Evolutionary conservation across 2,113 vertebrate species (phyloP), one percentile per base, ranked within the genome.

Genomic region (Puffinus mauretanicus): DNA sequence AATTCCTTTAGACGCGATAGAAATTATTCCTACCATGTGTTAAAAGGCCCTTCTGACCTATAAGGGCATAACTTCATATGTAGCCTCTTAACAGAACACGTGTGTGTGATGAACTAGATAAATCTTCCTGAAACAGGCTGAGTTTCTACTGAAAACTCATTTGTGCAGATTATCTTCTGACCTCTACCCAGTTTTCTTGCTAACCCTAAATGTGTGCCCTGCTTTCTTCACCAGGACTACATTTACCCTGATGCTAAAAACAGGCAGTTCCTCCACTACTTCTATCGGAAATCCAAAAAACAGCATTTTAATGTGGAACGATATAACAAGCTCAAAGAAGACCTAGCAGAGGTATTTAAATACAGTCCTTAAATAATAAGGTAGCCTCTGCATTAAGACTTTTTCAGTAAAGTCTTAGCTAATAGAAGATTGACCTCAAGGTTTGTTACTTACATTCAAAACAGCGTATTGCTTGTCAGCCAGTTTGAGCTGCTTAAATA

Each of bases 221-320:
- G 29, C 70, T 88, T 95, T 88, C 94, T 86, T 77, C 52, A 49
- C 79, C 95, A 99, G 99, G 99, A 99, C 96, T 99, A 99, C 49
- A 29, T 99, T 55, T 99, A 99, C 80, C 97, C 98, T n/a, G 98
- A 97, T 0, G 91, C 97, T 27, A 98, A 98, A 92, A 98, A 99
- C 93, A 98, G 99, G 85, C 99, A 99, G 88, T 98, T 99, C 92
- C 99, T 99, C 88, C 98, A 98, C 69, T 98, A 98, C 96, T 99
- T 99, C 97, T 97, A 99, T 62, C 98, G 94, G 91, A 98, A 97
- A 73, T 98, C 98, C 77, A 97, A 97, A 93, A 98, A 73, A 13
- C 98, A 98, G 52, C 91, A 71, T 22, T 99, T 99, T 88, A 98
- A 98, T 6, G 98, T 99, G 96, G 95, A 98, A 26, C 98, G 95